Percentiles rank a stretch among this genome's conserved stretches.
Conservation (phyloP, 2,888 invertebrate genomes). For the Amphipyra tragopoginis region DNA sequence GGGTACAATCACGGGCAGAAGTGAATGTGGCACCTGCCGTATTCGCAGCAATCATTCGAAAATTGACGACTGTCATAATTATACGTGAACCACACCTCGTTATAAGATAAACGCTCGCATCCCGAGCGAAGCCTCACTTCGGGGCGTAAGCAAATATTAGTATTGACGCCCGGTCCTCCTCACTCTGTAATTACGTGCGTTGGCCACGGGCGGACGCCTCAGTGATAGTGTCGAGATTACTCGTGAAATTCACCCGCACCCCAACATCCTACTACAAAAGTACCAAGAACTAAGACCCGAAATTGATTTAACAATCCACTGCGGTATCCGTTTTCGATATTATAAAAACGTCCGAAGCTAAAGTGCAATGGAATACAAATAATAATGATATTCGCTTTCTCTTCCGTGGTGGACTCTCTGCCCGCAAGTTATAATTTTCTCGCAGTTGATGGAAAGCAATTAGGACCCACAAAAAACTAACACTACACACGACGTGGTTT, state of each 20-base stretch:
- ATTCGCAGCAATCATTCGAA: slow-evolving; percentile 66
- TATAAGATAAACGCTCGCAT: slow-evolving; percentile 74
- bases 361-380: slow-evolving; percentile 45
- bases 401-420: slow-evolving; percentile 54
- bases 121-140: slow-evolving; percentile 70
- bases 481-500: slow-evolving; percentile 40
- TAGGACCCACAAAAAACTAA: slow-evolving; percentile 73
- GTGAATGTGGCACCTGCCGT: slow-evolving; percentile 75
- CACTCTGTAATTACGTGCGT: slow-evolving; percentile 70
- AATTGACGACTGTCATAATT: slow-evolving; percentile 78
- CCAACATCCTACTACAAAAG: slow-evolving; percentile 16
- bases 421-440: slow-evolving; percentile 79
- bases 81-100: slow-evolving; percentile 75
- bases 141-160: slow-evolving; percentile 87
- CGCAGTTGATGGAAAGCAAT: slow-evolving; percentile 68
- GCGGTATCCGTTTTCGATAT: slow-evolving; percentile 15
- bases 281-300: slow-evolving; percentile 6
- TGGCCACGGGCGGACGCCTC: slow-evolving; percentile 60
- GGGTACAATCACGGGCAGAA: slow-evolving; percentile 50
- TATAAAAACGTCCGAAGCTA: slow-evolving; percentile 1
- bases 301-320: slow-evolving; percentile 34
- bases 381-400: slow-evolving; percentile 13
- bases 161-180: slow-evolving; percentile 76
- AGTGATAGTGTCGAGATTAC: slow-evolving; percentile 76
- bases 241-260: slow-evolving; percentile 68